Base-by-base conservation (phyloP, 2,113 vertebrate genomes). In the Python bivittatus region DNA sequence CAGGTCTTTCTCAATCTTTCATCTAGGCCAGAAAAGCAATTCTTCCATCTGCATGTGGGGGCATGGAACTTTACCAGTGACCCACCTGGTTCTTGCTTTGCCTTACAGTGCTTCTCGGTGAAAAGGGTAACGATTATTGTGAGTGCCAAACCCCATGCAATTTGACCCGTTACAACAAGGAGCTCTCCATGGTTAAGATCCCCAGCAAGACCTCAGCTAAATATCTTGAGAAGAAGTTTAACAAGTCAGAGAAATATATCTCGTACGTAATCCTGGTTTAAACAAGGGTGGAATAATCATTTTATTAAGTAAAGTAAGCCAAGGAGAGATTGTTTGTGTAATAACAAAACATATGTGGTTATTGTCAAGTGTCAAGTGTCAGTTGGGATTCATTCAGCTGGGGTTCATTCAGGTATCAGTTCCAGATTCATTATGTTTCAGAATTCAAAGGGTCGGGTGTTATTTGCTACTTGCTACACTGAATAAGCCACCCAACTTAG, bases 121-220 rank as follows among this genome's bases (percentile, higher is more conserved):
- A 98, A n/a, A 97, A 98, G 95, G 99, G 99, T 97, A 98, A 98
- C 97, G 98, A 96, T 91, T 99, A 97, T 98, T 99, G 99, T 97
- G 97, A 99, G 97, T 99, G 99, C 97, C 98, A 98, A 96, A 99
- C 98, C 0, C 99, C 99, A 25, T 99, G 99, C 96, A 99, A 99
- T 97, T 98, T 99, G 97, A 99, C 99, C 79, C 98, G 99, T 85
- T 99, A 99, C 98, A 99, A 99, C 98, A 99, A 99, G 95, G 99
- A 99, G 97, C 98, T 99, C 91, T 99, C 99, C 97, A 99, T 99
- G 99, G 99, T 99, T 94, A 99, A 99, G 97, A 99, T 99, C 94
- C 99, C 99, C 96, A 99, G 99, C 98, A 99, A 99, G 97, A 99
- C 99, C 0, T 99, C 99, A 0, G 99, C 99, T 92, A 99, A 99